Conservation (phyloP, 2,888 invertebrate species). For the Formica aserva region DNA sequence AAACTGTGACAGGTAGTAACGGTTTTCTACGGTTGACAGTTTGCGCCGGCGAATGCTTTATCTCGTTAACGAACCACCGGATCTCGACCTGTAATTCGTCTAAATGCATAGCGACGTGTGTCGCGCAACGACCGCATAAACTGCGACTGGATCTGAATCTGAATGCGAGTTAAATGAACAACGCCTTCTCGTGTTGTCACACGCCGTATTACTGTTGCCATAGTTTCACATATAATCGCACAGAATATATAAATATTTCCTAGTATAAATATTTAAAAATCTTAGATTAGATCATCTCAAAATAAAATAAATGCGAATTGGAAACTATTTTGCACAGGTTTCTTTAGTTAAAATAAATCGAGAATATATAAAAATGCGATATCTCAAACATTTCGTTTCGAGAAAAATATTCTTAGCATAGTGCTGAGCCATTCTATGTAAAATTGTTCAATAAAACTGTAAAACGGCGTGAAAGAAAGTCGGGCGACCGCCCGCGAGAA, state of each 20-base stretch:
- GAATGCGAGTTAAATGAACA: constrained; percentile 75
- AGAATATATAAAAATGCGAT: background rate
- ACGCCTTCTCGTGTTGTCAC: constrained; percentile 75
- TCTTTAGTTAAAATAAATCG: background rate
- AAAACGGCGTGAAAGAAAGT: background rate
- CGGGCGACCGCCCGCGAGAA: background rate
- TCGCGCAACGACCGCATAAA: constrained; percentile 12
- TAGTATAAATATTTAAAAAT: background rate
- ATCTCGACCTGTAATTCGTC: constrained; percentile 59
- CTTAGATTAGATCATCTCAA: background rate
- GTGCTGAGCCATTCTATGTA: background rate
- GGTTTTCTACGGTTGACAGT: constrained; percentile 39
- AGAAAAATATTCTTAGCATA: background rate
- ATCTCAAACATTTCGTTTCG: background rate
- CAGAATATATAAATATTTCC: background rate
- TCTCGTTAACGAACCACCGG: constrained; percentile 62
- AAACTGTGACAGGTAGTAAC: constrained; percentile 7
- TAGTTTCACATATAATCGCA: constrained; percentile 10
- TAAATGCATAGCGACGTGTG: constrained; percentile 42
- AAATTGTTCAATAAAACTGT: constrained; percentile 11
- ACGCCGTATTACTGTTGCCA: constrained; percentile 61
- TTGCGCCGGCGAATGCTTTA: constrained; percentile 43
- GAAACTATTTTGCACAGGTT: background rate
- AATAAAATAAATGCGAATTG: background rate
- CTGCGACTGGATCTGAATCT: constrained; percentile 62